Evolutionary conservation across 2,113 vertebrate species (phyloP).

Genomic region (Rynchops niger): DNA sequence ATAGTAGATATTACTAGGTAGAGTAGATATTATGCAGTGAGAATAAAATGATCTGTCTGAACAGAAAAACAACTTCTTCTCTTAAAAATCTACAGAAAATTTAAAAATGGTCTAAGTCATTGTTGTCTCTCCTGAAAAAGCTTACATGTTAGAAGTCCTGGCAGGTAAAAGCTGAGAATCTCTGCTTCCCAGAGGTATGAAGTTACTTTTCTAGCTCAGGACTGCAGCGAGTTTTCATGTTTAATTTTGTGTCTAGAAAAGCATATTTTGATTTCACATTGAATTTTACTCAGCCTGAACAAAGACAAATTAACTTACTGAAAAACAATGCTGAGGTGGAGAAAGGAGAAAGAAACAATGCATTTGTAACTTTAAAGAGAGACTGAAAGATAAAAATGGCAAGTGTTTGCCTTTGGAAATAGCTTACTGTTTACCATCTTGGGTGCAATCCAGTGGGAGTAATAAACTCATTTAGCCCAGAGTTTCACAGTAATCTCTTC

Average conservation of each 20-base stretch:
- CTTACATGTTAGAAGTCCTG: background rate
- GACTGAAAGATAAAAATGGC: background rate
- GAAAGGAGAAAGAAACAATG: background rate
- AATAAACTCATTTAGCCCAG: background rate
- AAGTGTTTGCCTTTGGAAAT: background rate
- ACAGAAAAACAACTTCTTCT: background rate
- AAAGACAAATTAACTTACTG: background rate
- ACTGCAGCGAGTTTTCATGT: background rate
- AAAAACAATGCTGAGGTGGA: background rate
- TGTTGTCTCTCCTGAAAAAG: background rate
- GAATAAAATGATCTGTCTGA: background rate
- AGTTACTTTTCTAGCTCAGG: background rate
- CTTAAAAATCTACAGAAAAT: background rate
- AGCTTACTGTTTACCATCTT: background rate
- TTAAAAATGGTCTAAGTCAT: background rate
- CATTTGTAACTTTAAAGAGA: background rate
- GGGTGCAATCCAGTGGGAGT: background rate
- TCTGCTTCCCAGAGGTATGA: background rate
- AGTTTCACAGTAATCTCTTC: background rate
- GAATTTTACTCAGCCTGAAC: background rate
- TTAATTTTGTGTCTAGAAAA: background rate
- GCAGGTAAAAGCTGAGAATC: background rate
- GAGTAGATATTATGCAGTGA: background rate
- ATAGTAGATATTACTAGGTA: no score
- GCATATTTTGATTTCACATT: background rate